Evolutionary conservation across 2,888 invertebrate genomes (phyloP).

Genomic region (Myathropa florea): DNA sequence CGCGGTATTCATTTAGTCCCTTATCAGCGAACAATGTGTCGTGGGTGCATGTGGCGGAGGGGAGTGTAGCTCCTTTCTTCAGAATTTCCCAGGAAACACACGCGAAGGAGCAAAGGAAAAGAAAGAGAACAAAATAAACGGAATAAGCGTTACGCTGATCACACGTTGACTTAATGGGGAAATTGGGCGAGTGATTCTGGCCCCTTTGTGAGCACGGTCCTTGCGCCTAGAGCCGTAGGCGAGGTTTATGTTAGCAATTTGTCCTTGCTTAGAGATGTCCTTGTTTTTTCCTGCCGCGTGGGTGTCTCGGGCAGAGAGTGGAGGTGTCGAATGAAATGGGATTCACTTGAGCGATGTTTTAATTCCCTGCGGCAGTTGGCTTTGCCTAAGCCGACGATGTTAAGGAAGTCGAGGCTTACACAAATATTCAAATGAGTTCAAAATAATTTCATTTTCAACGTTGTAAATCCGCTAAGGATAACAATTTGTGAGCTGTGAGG

Average conservation of each 20-base stretch:
- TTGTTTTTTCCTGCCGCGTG: neutral
- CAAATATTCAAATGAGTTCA: neutral
- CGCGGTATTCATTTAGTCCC: too few relatives aligned
- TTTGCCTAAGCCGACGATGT: neutral
- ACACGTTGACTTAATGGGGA: slow-evolving; percentile 45
- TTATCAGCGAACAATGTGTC: neutral
- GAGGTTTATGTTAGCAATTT: neutral
- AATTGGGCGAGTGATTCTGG: slow-evolving; percentile 11
- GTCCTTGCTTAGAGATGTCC: neutral
- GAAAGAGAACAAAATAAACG: slow-evolving; percentile 23
- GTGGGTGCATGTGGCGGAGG: neutral
- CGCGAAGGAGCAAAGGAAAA: neutral
- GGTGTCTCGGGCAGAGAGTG: too few relatives aligned
- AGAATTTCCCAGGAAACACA: neutral
- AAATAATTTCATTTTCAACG: neutral
- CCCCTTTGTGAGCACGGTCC: neutral
- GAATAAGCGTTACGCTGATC: slow-evolving; percentile 28
- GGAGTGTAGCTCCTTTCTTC: neutral
- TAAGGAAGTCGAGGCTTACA: neutral
- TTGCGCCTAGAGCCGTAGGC: neutral
- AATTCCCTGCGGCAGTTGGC: neutral
- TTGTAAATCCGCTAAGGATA: too few relatives aligned
- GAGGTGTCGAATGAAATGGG: too few relatives aligned
- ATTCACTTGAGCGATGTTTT: neutral
- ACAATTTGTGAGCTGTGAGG: too few relatives aligned